Evolutionary conservation across 2,888 invertebrate genomes (phyloP).

Genomic region (Oithona nana): DNA sequence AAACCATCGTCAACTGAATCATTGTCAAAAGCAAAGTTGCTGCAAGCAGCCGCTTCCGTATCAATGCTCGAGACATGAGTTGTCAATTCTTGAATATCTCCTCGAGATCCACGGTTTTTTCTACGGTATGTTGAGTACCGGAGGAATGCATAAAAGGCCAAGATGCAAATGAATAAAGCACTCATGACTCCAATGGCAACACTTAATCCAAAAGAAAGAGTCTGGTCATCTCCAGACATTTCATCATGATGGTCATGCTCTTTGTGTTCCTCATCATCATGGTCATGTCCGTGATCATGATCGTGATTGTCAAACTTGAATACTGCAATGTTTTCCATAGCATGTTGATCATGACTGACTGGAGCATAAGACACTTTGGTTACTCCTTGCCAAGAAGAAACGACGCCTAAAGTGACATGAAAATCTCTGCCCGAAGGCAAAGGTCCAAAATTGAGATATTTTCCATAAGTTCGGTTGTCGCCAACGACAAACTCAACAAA

Average conservation of each 20-base stretch:
- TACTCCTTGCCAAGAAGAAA: slow-evolving; percentile 44
- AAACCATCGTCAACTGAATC: neutral
- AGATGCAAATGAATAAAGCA: slow-evolving; percentile 41
- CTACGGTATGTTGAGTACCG: slow-evolving; percentile 24
- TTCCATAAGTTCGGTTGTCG: slow-evolving; percentile 49
- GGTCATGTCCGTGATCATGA: slow-evolving; percentile 7
- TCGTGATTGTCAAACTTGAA: slow-evolving; percentile 8
- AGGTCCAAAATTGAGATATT: slow-evolving; percentile 50
- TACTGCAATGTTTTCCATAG: slow-evolving; percentile 1
- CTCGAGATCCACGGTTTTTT: neutral
- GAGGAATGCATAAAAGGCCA: slow-evolving; percentile 42
- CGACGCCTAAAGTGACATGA: slow-evolving; percentile 48
- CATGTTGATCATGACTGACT: slow-evolving; percentile 19
- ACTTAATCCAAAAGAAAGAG: slow-evolving; percentile 31
- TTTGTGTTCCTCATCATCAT: too few species aligned
- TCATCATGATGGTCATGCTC: neutral
- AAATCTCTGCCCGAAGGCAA: slow-evolving; percentile 39
- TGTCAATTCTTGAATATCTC: slow-evolving; percentile 14
- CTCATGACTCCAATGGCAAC: slow-evolving; percentile 52
- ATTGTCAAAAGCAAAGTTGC: neutral
- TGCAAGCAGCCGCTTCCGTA: neutral
- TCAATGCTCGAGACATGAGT: neutral
- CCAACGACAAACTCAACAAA: slow-evolving; percentile 50
- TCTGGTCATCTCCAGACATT: neutral
- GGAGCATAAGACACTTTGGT: slow-evolving; percentile 44